Evolutionary conservation across 1,140 invertebrate species (phyloP), one percentile per base, ranked within the genome.

Genomic region (Harpegnathos saltator): DNA sequence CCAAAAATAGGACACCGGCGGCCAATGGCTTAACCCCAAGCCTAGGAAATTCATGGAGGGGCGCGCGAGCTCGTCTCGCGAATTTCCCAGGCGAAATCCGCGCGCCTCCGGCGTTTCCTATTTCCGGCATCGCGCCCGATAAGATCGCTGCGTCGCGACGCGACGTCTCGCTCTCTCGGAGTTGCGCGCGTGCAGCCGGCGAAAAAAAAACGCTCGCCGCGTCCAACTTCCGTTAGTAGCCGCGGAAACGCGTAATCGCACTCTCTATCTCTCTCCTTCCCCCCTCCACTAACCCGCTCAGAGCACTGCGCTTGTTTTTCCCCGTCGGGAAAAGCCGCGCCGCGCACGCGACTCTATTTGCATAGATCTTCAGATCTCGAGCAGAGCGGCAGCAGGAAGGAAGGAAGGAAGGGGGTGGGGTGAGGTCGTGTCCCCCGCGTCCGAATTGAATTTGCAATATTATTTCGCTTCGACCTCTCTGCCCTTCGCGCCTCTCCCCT

Each of bases 191-290:
- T 80, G n/a, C n/a, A n/a, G n/a, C 77, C 80, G 71, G 90, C 90
- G 91, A 92, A 91, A 91, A 90, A 92, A 92, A 91, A 91, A 88
- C 90, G 89, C 89, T 89, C 83, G 84, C 84, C 91, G 87, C 86
- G 90, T 89, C 84, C 85, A 65, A 59, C 65, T 5, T 33, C 5
- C 29, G 29, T 1, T 33, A 33, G 80, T 80, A 72, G 56, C 19
- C 50, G 82, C 66, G 81, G 90, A 87, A 44, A 44, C 7, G 38
- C 38, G 7, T 44, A 44, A 9, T 11, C 38, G 38, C 72, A 0
- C 38, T 44, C 71, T 86, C 88, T 84, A 68, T 84, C 77, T 83
- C 7, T 44, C 38, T 44, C 38, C 5, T 3, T 33, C n/a, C n/a
- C n/a, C n/a, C n/a, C n/a, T n/a, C n/a, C n/a, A n/a, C n/a, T n/a